Percentiles rank a stretch among this genome's conserved stretches.
Evolutionary conservation across 64 coral and sea anemone genomes (phyloP).

Genomic region (Platygyra sinensis): DNA sequence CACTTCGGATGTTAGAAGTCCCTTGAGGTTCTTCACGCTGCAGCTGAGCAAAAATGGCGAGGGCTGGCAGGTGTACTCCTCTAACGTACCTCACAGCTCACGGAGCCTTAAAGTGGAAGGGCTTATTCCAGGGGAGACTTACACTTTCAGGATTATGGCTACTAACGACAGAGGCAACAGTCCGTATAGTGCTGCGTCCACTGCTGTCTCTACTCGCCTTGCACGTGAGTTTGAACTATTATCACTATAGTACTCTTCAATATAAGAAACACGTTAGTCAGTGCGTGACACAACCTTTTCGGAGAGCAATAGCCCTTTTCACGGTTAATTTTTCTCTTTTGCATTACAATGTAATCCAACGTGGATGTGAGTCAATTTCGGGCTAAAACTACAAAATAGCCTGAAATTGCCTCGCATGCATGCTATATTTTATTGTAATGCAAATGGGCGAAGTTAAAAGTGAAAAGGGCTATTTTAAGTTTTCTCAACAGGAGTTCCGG

Average conservation of each 20-base stretch:
- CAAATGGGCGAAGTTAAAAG: no score
- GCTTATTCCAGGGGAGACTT: conserved; percentile 64
- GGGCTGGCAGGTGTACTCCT: conserved; percentile 78
- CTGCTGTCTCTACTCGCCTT: conserved; percentile 12
- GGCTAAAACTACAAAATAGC: no score
- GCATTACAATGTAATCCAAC: no score
- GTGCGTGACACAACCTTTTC: no score
- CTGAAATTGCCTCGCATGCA: no score
- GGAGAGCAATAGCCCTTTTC: no score
- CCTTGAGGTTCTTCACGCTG: conserved; percentile 72
- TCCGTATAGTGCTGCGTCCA: conserved; percentile 72
- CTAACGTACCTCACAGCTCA: conserved; percentile 25
- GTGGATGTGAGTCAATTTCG: no score
- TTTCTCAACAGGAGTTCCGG: no score
- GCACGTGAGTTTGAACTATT: conserved; percentile 1
- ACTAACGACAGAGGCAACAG: conserved; percentile 83
- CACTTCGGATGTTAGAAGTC: conserved; percentile 63
- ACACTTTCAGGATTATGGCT: conserved; percentile 79
- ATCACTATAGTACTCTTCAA: no score
- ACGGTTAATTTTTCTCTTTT: no score
- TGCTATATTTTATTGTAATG: no score
- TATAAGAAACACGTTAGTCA: neutral
- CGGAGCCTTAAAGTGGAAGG: conserved; percentile 64
- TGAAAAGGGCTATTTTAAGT: no score
- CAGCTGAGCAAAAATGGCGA: conserved; percentile 69